A percentile compares a stretch with the other conserved stretches of the same genome.
Conservation (phyloP, 2,113 vertebrate species). For the Lichenostomus cassidix region DNA sequence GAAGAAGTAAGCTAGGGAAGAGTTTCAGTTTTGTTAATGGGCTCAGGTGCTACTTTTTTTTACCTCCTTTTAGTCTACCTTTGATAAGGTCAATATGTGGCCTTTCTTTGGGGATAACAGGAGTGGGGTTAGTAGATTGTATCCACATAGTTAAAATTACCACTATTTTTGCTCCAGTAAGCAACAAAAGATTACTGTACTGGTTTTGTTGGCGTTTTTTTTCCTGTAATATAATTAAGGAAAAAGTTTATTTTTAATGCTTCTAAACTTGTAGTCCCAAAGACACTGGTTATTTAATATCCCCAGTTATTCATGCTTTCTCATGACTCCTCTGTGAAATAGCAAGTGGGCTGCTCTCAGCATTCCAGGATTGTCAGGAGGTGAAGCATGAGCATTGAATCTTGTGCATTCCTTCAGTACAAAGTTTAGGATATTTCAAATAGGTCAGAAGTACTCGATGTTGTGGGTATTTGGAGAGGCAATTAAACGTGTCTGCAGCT, state of each 20-base stretch:
- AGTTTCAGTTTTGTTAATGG: background rate
- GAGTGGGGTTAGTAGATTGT: background rate
- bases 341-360: background rate
- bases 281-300: background rate
- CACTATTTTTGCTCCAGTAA: background rate
- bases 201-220: fast-evolving
- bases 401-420: background rate
- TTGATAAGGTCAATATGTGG: background rate
- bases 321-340: background rate
- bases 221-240: background rate
- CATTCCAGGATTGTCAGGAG: background rate
- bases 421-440: constrained; percentile 8
- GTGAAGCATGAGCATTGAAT: background rate
- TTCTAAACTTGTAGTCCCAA: background rate
- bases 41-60: background rate
- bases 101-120: background rate
- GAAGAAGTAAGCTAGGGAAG: background rate
- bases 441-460: background rate
- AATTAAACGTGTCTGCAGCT: background rate
- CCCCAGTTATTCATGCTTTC: background rate
- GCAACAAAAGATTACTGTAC: background rate
- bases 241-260: background rate
- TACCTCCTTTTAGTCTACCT: background rate
- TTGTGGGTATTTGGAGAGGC: background rate
- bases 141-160: background rate